Evolutionary conservation across 2,113 vertebrate genomes (phyloP).

Genomic region (Xyrauchen texanus): DNA sequence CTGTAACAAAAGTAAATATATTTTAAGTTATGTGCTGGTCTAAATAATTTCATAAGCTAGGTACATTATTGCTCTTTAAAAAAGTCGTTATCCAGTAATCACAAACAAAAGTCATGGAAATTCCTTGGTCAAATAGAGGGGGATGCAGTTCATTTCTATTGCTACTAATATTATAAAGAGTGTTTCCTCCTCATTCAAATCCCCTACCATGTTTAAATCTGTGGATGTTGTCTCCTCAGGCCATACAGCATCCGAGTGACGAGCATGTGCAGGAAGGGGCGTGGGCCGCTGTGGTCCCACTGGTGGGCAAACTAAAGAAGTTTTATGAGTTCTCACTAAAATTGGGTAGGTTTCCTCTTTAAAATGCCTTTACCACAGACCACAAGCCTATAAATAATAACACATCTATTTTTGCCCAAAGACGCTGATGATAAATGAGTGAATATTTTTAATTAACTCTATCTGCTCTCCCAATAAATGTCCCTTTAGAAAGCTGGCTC

Average conservation of each 20-base stretch:
- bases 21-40: too few relatives aligned
- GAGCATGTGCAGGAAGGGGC: constrained; percentile 90
- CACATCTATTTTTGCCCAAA: background rate
- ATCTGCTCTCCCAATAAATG: background rate
- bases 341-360: constrained; percentile 77
- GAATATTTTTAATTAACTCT: background rate
- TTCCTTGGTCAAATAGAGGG: too few relatives aligned
- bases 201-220: background rate
- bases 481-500: background rate
- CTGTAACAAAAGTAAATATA: too few relatives aligned
- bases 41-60: too few relatives aligned
- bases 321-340: constrained; percentile 98
- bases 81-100: too few relatives aligned
- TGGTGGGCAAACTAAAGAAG: constrained; percentile 94
- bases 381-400: constrained; percentile 9
- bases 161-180: background rate
- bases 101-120: background rate
- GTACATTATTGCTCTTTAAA: too few relatives aligned
- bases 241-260: constrained; percentile 89
- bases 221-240: constrained; percentile 68
- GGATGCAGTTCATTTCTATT: background rate
- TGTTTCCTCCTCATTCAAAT: background rate
- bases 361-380: background rate
- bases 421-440: constrained; percentile 1
- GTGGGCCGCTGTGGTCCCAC: constrained; percentile 91